phyloP scores from a whole-genome alignment of 2,797 vertebrate species.

The Mormyrops boulengeri region DNA sequence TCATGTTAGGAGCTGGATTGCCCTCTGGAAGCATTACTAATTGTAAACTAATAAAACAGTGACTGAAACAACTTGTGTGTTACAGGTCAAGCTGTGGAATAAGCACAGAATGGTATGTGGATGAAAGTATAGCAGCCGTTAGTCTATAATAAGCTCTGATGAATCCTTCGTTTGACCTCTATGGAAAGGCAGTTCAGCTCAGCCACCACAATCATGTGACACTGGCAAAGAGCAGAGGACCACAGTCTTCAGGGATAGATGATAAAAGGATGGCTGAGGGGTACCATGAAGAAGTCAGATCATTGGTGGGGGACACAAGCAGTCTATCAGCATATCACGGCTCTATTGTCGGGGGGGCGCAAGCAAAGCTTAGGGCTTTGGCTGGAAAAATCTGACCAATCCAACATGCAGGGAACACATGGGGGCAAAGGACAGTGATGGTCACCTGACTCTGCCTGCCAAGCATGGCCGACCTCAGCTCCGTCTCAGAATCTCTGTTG shows the following conservation, averaged over 20 bases:
- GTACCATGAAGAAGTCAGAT: neutral
- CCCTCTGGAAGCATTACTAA: neutral
- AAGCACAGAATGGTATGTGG: neutral
- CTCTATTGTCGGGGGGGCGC: neutral
- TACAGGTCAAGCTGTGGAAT: neutral
- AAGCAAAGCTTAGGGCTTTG: neutral
- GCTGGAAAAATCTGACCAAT: neutral
- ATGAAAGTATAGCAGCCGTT: neutral
- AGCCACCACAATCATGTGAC: neutral
- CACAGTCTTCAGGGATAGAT: neutral
- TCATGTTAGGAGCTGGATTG: neutral
- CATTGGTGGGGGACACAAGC: neutral
- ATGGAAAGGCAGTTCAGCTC: neutral
- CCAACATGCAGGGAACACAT: neutral
- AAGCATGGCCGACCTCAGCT: neutral
- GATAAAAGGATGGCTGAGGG: neutral
- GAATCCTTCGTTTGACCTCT: neutral
- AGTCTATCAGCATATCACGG: neutral
- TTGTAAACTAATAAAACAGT: neutral
- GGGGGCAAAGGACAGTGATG: neutral
- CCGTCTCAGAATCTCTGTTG: neutral
- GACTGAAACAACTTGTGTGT: neutral
- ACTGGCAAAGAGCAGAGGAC: neutral
- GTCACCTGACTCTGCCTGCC: neutral
- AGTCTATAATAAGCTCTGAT: neutral